These are phyloP conservation scores for Drosophila paranaensis DNA, from an alignment of 2,888 invertebrate species.

Conservation along the genomic window DNA sequence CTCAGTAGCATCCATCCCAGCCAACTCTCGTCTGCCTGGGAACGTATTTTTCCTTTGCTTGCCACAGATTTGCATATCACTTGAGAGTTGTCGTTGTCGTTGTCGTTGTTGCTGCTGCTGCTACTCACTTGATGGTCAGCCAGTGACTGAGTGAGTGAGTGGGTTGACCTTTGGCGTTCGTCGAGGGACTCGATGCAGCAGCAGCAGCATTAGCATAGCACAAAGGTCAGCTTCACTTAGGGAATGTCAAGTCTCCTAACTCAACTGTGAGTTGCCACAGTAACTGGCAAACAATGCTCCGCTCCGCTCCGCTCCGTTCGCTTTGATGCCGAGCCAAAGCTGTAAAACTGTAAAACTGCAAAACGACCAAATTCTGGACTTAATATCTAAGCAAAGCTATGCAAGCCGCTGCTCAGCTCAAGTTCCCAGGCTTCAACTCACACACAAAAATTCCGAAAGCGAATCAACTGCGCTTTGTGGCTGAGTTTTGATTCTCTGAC, in stretches of 20 bases:
- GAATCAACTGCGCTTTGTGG: background rate
- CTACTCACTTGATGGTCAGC: constrained; percentile 44
- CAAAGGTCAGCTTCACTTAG: constrained; percentile 27
- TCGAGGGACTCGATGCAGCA: constrained; percentile 17
- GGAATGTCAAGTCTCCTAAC: constrained; percentile 23
- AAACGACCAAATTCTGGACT: constrained; percentile 3
- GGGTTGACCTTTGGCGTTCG: constrained; percentile 40
- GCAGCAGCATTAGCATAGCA: constrained; percentile 9
- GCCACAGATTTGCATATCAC: constrained; percentile 55
- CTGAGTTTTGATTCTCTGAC: no score
- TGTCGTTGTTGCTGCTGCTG: constrained; percentile 2
- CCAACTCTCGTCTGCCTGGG: constrained; percentile 18
- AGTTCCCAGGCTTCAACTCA: constrained; percentile 2
- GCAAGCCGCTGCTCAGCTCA: background rate
- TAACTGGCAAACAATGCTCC: constrained; percentile 7
- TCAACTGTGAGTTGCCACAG: constrained; percentile 20
- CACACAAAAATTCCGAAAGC: no score
- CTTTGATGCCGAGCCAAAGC: constrained; percentile 15
- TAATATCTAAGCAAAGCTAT: background rate
- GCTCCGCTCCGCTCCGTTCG: background rate
- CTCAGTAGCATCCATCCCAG: constrained; percentile 6
- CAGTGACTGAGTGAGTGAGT: constrained; percentile 8
- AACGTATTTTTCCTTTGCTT: constrained; percentile 20
- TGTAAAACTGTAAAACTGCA: background rate
- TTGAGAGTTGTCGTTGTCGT: constrained; percentile 17